Evolutionary conservation across 2,113 vertebrate genomes (phyloP), one percentile per base, ranked within the genome.

Genomic region (Ascaphus truei): DNA sequence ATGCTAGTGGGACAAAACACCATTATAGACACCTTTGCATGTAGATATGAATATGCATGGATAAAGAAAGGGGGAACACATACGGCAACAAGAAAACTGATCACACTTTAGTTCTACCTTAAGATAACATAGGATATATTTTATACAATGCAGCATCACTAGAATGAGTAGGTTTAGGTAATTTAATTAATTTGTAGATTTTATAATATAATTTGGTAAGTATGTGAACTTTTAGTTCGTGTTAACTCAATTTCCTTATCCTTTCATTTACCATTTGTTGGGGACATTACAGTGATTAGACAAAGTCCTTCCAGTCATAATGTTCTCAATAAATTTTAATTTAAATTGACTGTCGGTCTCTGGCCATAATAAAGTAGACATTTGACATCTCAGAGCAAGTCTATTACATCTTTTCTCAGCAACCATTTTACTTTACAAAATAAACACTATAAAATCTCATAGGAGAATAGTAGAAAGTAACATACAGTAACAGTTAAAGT

Each of bases 251-350:
- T 92, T 90, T 92, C 88, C 89, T 92, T 82, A 81, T 84, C 80
- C 84, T 89, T 91, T 88, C 88, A 90, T 85, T 91, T 90, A 89
- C 80, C 88, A 91, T 91, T 92, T 88, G 84, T 89, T 89, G 84
- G 82, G 82, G 86, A 88, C 87, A 89, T 89, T 89, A 90, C 57
- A 78, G 81, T 88, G 88, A 90, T 91, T 88, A 90, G 85, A 81
- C 84, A 81, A 85, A 89, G 85, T 82, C 76, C 77, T 91, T 90
- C 81, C 85, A 91, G 83, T 84, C 79, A 80, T 90, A 90, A 90
- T 89, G 85, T 85, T 83, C 86, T 78, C 78, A 84, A 89, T 92
- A 90, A 90, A 91, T 92, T 88, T 82, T 84, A 77, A 72, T 86
- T 91, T 89, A 88, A 90, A 90, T 90, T 88, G 86, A 90, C 85